A percentile compares a stretch with the other conserved stretches of the same genome.
These are phyloP conservation scores for Acipenser ruthenus DNA, from an alignment of 2,797 vertebrate species.

Conservation along the genomic window DNA sequence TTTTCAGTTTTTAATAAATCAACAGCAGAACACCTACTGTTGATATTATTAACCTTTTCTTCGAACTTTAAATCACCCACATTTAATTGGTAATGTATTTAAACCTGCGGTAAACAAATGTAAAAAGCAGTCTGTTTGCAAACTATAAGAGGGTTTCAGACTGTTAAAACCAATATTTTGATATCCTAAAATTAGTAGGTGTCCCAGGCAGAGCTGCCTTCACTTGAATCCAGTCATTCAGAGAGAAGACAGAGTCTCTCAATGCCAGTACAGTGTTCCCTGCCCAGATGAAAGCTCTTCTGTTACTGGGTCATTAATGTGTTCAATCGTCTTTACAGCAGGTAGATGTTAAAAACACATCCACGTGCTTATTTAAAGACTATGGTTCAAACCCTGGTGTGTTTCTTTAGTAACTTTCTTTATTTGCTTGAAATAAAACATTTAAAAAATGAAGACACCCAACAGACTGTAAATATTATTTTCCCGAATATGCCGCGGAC, in stretches of 20 bases:
- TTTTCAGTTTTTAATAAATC: too few species aligned
- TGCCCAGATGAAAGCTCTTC: conserved; percentile 1
- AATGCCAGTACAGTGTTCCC: conserved; percentile 6
- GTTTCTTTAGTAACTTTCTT: too few species aligned
- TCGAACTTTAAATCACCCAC: too few species aligned
- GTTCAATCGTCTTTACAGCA: conserved; percentile 2
- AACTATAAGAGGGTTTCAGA: background rate
- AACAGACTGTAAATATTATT: conserved; percentile 10
- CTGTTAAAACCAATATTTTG: conserved; percentile 11
- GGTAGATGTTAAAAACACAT: conserved; percentile 9
- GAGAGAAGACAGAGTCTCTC: background rate
- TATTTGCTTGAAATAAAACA: background rate
- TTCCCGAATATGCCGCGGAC: conserved; percentile 5
- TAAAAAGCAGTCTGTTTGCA: too few species aligned
- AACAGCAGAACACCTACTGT: too few species aligned
- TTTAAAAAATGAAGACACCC: background rate
- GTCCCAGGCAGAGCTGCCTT: background rate
- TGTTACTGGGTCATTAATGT: conserved; percentile 10
- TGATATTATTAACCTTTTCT: too few species aligned
- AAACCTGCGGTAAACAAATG: too few species aligned
- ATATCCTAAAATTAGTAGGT: conserved; percentile 3
- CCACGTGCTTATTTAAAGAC: background rate
- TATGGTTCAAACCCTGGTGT: too few species aligned
- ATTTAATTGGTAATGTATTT: too few species aligned
- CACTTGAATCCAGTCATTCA: conserved; percentile 11